These are phyloP conservation scores for Venustoraphidia nigricollis DNA, from an alignment of 2,888 invertebrate species.

Conservation along the genomic window DNA sequence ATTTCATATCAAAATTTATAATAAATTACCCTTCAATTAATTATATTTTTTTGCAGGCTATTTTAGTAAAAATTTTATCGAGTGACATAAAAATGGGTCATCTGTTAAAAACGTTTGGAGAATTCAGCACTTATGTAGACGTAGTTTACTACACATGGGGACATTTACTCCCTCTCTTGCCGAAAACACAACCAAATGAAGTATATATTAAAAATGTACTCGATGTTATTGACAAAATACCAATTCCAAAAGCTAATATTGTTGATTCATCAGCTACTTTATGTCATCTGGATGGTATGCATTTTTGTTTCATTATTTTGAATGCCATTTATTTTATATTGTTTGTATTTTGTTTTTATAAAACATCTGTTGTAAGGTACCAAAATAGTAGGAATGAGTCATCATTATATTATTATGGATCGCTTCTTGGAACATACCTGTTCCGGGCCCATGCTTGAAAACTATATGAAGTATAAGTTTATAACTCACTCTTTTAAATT, in stretches of 20 bases:
- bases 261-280: slow-evolving; percentile 15
- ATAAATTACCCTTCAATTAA: too few species aligned
- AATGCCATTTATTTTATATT: too few species aligned
- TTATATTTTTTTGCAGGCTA: slow-evolving; percentile 28
- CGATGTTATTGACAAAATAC: slow-evolving; percentile 40
- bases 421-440: too few species aligned
- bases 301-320: too few species aligned
- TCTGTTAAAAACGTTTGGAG: slow-evolving; percentile 53
- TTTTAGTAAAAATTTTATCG: slow-evolving; percentile 48
- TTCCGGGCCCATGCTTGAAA: too few species aligned
- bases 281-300: too few species aligned
- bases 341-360: too few species aligned
- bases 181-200: slow-evolving; percentile 36
- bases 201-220: slow-evolving; percentile 46
- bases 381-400: too few species aligned
- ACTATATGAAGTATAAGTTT: too few species aligned
- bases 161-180: slow-evolving; percentile 37
- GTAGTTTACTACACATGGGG: slow-evolving; percentile 58
- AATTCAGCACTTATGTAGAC: slow-evolving; percentile 59
- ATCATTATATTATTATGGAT: too few species aligned
- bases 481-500: too few species aligned
- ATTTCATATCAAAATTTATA: neutral
- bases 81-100: slow-evolving; percentile 40
- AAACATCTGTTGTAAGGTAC: too few species aligned
- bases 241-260: slow-evolving; percentile 32